A percentile compares a stretch with the other conserved stretches of the same genome.
These are phyloP conservation scores for Atethmia centrago DNA, from an alignment of 2,888 invertebrate genomes.

Conservation along the genomic window DNA sequence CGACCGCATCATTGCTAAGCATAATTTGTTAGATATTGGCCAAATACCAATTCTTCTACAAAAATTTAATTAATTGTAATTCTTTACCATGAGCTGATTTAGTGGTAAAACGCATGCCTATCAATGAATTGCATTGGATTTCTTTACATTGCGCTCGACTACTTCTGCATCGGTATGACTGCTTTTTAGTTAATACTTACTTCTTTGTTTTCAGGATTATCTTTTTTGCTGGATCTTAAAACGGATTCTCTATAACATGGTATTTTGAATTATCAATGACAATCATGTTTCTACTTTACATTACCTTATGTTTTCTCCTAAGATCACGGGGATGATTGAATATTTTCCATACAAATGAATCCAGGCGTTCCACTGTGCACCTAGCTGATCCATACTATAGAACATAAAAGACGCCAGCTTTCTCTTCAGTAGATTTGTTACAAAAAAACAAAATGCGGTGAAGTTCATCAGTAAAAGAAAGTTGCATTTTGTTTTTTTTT, in stretches of 20 bases:
- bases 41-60: too few species aligned
- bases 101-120: too few species aligned
- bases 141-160: too few species aligned
- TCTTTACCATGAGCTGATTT: too few species aligned
- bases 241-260: background rate
- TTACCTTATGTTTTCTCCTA: background rate
- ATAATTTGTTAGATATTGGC: too few species aligned
- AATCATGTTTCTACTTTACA: background rate
- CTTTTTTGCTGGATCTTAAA: background rate
- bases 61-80: too few species aligned
- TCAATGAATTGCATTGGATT: too few species aligned
- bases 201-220: too few species aligned
- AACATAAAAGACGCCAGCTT: slow-evolving; percentile 52
- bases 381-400: slow-evolving; percentile 31
- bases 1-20: too few species aligned
- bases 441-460: slow-evolving; percentile 42
- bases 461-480: slow-evolving; percentile 56
- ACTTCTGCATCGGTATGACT: background rate
- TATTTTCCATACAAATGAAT: background rate
- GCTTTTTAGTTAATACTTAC: background rate
- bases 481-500: slow-evolving; percentile 25
- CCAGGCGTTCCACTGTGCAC: background rate
- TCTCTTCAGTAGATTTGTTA: slow-evolving; percentile 49
- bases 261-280: background rate
- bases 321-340: background rate